Evolutionary conservation across 2,888 invertebrate genomes (phyloP).

Genomic region (Napeogenes inachia): DNA sequence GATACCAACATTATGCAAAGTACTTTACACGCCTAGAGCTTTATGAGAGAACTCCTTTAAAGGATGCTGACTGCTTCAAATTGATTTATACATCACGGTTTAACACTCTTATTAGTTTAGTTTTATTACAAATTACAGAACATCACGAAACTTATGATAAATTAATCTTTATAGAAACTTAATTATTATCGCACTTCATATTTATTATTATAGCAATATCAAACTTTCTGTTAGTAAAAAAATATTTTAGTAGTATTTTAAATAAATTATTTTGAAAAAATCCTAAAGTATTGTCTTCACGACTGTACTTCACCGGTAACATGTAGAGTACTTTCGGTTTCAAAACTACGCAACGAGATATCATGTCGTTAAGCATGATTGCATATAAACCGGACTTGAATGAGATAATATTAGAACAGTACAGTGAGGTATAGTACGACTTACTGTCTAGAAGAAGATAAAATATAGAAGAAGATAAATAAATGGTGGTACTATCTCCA

Average conservation of each 20-base stretch:
- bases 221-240: neutral
- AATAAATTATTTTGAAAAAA: neutral
- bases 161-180: no score
- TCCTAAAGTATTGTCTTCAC: conserved; percentile 9
- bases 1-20: conserved; percentile 42
- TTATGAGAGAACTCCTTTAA: conserved; percentile 48
- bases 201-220: neutral
- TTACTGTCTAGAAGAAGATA: no score
- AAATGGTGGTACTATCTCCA: no score
- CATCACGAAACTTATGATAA: no score
- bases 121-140: no score
- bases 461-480: no score
- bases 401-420: conserved; percentile 5
- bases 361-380: conserved; percentile 42
- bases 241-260: neutral
- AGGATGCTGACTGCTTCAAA: conserved; percentile 32
- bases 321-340: conserved; percentile 67
- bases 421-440: no score
- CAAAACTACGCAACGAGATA: conserved; percentile 45
- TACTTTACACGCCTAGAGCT: conserved; percentile 39
- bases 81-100: neutral
- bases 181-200: no score
- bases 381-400: conserved; percentile 1
- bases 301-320: conserved; percentile 33
- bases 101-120: no score